phyloP scores from a whole-genome alignment of 2,888 invertebrate genomes.

The Drosophila macrospina region DNA sequence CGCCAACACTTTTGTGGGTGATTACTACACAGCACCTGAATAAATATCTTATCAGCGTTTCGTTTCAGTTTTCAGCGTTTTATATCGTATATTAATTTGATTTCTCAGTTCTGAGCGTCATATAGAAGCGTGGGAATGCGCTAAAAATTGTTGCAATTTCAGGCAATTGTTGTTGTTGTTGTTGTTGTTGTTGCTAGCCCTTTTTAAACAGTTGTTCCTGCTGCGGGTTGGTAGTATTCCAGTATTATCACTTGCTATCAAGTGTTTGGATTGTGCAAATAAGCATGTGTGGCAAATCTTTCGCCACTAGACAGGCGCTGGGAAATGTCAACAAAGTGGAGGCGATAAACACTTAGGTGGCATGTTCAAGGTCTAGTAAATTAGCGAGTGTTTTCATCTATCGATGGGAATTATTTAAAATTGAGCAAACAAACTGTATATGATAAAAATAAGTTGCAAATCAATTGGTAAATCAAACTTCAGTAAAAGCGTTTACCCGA shows the following conservation, averaged over 20 bases:
- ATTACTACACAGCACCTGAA: slow-evolving; percentile 73
- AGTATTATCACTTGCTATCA: slow-evolving; percentile 62
- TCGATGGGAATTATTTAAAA: background rate
- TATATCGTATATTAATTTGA: slow-evolving; percentile 71
- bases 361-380: slow-evolving; percentile 39
- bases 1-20: slow-evolving; percentile 76
- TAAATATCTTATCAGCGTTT: slow-evolving; percentile 76
- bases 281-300: slow-evolving; percentile 57
- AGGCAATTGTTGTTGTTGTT: slow-evolving; percentile 41
- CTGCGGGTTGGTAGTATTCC: slow-evolving; percentile 29
- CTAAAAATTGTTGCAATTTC: slow-evolving; percentile 54
- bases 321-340: slow-evolving; percentile 69
- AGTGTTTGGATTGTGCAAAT: slow-evolving; percentile 63
- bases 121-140: slow-evolving; percentile 75
- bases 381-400: slow-evolving; percentile 9
- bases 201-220: slow-evolving; percentile 11
- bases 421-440: background rate
- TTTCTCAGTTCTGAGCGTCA: slow-evolving; percentile 53
- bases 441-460: background rate
- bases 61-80: slow-evolving; percentile 65
- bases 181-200: slow-evolving; percentile 8
- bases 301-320: slow-evolving; percentile 50
- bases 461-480: background rate
- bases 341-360: slow-evolving; percentile 26
- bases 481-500: too few relatives aligned